A percentile compares a stretch with the other conserved stretches of the same genome.
These are phyloP conservation scores for Cygnus buccinator DNA, from an alignment of 2,113 vertebrate species.

Conservation along the genomic window DNA sequence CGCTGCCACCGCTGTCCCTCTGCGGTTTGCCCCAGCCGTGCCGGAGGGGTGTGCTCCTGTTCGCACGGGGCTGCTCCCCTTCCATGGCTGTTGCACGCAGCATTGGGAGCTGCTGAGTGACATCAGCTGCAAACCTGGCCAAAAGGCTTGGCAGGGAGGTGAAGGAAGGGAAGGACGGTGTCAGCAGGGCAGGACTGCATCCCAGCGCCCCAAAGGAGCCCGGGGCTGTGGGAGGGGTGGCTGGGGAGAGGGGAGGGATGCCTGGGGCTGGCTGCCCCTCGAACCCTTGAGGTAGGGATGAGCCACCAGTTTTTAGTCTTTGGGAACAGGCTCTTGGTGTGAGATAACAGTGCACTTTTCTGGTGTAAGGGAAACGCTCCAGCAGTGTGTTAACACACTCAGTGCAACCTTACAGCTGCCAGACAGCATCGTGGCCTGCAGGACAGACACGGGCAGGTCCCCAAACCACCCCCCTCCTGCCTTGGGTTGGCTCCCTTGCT, in stretches of 20 bases:
- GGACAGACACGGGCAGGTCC: background rate
- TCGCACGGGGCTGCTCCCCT: too few relatives aligned
- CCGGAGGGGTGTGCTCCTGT: too few relatives aligned
- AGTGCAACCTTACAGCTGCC: fast-evolving
- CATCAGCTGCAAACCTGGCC: too few relatives aligned
- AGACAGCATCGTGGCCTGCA: background rate
- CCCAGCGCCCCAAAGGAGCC: background rate
- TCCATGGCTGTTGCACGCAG: background rate
- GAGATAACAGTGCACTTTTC: background rate
- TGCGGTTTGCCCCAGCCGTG: background rate
- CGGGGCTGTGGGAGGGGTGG: background rate
- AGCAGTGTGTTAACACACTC: background rate
- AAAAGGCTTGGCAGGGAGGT: background rate
- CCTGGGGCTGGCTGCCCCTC: background rate
- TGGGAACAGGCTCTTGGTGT: background rate
- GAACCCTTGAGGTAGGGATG: background rate
- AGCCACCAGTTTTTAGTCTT: background rate
- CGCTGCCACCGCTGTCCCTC: background rate
- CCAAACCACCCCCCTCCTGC: fast-evolving
- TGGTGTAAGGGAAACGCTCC: background rate
- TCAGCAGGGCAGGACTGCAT: background rate
- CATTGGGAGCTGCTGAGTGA: background rate
- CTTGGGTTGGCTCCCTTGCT: fast-evolving
- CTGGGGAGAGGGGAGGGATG: background rate
- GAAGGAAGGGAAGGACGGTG: background rate